Evolutionary conservation across 2,113 vertebrate genomes (phyloP).

Genomic region (Onychostruthus taczanowskii): DNA sequence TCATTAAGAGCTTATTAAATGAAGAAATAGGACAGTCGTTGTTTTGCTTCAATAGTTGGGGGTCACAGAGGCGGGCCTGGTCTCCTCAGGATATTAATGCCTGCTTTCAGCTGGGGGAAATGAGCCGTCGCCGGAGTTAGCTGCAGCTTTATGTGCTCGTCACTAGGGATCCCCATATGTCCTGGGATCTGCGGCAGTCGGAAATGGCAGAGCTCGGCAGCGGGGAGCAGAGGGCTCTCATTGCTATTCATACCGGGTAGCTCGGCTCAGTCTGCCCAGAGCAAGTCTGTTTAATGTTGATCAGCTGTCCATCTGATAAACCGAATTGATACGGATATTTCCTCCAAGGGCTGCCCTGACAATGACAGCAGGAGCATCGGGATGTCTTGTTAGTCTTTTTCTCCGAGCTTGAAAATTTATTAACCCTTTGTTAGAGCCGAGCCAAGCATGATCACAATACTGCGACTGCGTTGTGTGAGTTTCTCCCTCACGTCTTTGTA

Average conservation of each 20-base stretch:
- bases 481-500: not conserved
- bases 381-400: constrained; percentile 74
- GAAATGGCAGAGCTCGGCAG: constrained; percentile 60
- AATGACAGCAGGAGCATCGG: constrained; percentile 67
- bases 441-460: not conserved
- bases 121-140: constrained; percentile 74
- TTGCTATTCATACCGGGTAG: constrained; percentile 79
- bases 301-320: constrained; percentile 80
- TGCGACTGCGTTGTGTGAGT: not conserved
- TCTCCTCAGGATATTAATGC: constrained; percentile 81
- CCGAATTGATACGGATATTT: constrained; percentile 69
- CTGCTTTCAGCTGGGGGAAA: constrained; percentile 79
- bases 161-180: constrained; percentile 82
- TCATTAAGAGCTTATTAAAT: constrained; percentile 81
- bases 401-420: constrained; percentile 47
- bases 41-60: constrained; percentile 71
- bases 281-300: constrained; percentile 80
- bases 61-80: constrained; percentile 72
- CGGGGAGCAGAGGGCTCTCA: constrained; percentile 71
- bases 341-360: constrained; percentile 71
- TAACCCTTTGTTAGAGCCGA: constrained; percentile 67
- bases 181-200: constrained; percentile 69
- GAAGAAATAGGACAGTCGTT: constrained; percentile 73
- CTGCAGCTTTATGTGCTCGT: constrained; percentile 76
- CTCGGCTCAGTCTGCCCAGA: constrained; percentile 72